A percentile compares a stretch with the other conserved stretches of the same genome.
Evolutionary conservation across 2,797 vertebrate species (phyloP).

Genomic region (Australoheros facetus): DNA sequence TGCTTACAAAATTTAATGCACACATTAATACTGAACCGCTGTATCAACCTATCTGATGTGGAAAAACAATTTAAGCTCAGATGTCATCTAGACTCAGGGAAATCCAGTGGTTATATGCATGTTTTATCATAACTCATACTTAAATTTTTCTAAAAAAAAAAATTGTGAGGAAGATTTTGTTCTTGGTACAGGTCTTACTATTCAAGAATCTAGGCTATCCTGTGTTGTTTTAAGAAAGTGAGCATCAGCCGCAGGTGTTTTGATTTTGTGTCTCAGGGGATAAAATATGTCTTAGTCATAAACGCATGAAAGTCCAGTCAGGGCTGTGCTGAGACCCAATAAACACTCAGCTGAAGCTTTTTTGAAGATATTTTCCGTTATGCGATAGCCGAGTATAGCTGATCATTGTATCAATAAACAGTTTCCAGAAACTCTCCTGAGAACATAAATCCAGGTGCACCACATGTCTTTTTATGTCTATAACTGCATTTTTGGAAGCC

Average conservation of each 20-base stretch:
- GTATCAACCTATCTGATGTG: neutral
- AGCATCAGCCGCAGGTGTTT: conserved; percentile 4
- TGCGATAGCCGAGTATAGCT: conserved; percentile 1
- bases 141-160: neutral
- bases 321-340: conserved; percentile 12
- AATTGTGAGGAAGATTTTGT: neutral
- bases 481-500: conserved; percentile 14
- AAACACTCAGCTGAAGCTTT: conserved; percentile 16
- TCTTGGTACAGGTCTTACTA: neutral
- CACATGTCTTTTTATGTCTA: conserved; percentile 14
- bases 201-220: neutral
- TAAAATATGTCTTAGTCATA: neutral
- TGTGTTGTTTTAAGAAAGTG: neutral
- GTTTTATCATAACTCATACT: neutral
- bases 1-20: neutral
- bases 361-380: conserved; percentile 6
- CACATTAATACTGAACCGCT: neutral
- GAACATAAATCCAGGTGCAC: conserved; percentile 19
- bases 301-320: conserved; percentile 11
- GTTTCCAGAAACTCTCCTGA: conserved; percentile 35
- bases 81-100: neutral
- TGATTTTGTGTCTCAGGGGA: conserved; percentile 2
- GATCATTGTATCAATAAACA: neutral
- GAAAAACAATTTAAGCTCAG: neutral
- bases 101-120: neutral